Evolutionary conservation across 2,797 vertebrate genomes (phyloP).

Genomic region (Chaetophractus vellerosus): DNA sequence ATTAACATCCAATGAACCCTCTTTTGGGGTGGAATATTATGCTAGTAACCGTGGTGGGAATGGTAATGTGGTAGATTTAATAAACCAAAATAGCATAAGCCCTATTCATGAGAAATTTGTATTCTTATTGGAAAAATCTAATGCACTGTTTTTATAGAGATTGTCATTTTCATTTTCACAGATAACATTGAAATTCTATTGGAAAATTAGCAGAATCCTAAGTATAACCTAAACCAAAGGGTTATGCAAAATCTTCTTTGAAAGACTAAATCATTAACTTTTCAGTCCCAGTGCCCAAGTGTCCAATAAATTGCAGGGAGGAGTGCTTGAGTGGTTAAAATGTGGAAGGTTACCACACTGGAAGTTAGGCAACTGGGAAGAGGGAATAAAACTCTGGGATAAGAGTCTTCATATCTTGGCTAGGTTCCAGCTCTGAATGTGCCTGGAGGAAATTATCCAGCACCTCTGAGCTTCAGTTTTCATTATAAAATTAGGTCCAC

Average conservation of each 20-base stretch:
- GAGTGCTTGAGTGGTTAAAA: neutral
- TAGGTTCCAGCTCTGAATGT: neutral
- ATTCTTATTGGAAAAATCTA: neutral
- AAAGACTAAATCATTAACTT: slow-evolving; percentile 20
- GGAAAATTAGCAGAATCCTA: slow-evolving; percentile 38
- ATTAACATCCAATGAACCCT: slow-evolving; percentile 5
- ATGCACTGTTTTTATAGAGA: slow-evolving; percentile 12
- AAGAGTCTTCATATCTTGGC: neutral
- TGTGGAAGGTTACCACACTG: neutral
- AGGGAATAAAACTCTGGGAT: neutral
- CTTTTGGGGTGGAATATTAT: neutral
- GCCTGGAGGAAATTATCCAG: neutral
- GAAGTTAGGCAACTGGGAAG: neutral
- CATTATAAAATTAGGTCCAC: neutral
- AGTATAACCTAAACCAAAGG: slow-evolving; percentile 32
- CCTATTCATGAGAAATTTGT: neutral
- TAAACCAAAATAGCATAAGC: neutral
- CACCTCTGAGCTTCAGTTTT: neutral
- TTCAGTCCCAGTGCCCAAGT: neutral
- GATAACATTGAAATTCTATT: neutral
- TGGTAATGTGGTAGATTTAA: neutral
- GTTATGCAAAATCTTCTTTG: neutral
- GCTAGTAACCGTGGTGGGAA: neutral
- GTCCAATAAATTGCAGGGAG: neutral
- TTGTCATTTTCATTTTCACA: slow-evolving; percentile 23